Percentiles rank a stretch among this genome's conserved stretches.
Evolutionary conservation across 2,113 vertebrate genomes (phyloP).

Genomic region (Plotosus lineatus): DNA sequence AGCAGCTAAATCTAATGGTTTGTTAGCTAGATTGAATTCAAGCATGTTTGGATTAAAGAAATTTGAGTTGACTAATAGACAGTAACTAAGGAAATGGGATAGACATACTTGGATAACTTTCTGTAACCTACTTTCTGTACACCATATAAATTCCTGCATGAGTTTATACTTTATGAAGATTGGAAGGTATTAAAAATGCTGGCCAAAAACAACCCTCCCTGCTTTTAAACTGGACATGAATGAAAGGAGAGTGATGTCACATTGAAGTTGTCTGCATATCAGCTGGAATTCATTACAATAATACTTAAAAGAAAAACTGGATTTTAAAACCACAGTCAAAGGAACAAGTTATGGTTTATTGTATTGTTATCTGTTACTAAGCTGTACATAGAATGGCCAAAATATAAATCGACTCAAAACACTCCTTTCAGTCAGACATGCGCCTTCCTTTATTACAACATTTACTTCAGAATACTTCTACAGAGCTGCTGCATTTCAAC

Average conservation of each 20-base stretch:
- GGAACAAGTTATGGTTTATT: not conserved
- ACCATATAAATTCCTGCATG: constrained; percentile 15
- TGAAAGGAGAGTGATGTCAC: constrained; percentile 61
- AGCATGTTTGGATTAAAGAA: constrained; percentile 17
- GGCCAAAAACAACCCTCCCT: constrained; percentile 18
- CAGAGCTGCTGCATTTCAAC: not conserved
- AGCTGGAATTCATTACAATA: constrained; percentile 65
- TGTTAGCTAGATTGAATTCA: not conserved
- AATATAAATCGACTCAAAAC: not conserved
- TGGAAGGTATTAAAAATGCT: constrained; percentile 28
- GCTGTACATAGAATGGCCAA: not conserved
- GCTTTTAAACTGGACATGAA: constrained; percentile 24
- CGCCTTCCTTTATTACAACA: constrained; percentile 20
- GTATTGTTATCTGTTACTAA: not conserved
- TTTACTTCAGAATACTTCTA: not conserved
- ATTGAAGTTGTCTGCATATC: constrained; percentile 62
- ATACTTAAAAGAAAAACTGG: too few relatives aligned
- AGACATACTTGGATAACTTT: not conserved
- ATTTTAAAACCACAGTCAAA: not conserved
- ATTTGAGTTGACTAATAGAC: constrained; percentile 3
- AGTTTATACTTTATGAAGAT: constrained; percentile 21
- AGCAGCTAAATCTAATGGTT: not conserved
- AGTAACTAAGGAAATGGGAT: constrained; percentile 15
- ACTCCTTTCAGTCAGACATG: constrained; percentile 53
- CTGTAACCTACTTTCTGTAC: not conserved